Percentiles rank a stretch among this genome's conserved stretches.
phyloP scores from a whole-genome alignment of 2,113 vertebrate genomes.

The Bujurquina vittata region DNA sequence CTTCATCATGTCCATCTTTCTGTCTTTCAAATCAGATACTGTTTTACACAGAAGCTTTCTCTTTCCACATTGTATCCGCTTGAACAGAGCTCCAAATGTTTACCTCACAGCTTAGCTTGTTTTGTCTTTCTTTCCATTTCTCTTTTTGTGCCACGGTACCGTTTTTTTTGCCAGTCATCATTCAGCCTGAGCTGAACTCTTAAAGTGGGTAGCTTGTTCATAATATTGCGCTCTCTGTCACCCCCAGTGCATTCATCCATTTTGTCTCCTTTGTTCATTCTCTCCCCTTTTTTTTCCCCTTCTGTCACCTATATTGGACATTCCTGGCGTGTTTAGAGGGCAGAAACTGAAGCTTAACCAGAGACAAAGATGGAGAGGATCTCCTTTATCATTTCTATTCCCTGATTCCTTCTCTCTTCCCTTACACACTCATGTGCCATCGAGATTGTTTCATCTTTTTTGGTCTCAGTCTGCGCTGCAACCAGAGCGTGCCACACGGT shows the following conservation, averaged over 20 bases:
- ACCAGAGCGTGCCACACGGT: conserved; percentile 86
- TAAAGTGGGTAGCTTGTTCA: conserved; percentile 35
- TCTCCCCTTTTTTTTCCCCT: conserved; percentile 30
- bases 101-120: conserved; percentile 29
- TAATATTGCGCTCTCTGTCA: conserved; percentile 30
- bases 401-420: conserved; percentile 31
- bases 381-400: conserved; percentile 68
- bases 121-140: conserved; percentile 38
- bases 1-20: conserved; percentile 51
- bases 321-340: conserved; percentile 88
- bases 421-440: conserved; percentile 21
- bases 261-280: conserved; percentile 27
- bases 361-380: conserved; percentile 85
- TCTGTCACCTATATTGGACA: conserved; percentile 39
- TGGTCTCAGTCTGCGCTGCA: conserved; percentile 70
- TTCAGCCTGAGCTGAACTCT: conserved; percentile 40
- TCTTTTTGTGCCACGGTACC: conserved; percentile 8
- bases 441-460: conserved; percentile 60
- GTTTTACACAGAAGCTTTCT: conserved; percentile 24
- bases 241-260: conserved; percentile 31
- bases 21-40: conserved; percentile 58
- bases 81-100: conserved; percentile 43
- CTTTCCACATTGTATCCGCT: conserved; percentile 40
- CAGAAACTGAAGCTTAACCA: conserved; percentile 83
- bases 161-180: conserved; percentile 47